Percentiles rank a stretch among this genome's conserved stretches.
Evolutionary conservation across 53 echinoderm and acorn worm genomes (phyloP).

Genomic region (Paracentrotus lividus): DNA sequence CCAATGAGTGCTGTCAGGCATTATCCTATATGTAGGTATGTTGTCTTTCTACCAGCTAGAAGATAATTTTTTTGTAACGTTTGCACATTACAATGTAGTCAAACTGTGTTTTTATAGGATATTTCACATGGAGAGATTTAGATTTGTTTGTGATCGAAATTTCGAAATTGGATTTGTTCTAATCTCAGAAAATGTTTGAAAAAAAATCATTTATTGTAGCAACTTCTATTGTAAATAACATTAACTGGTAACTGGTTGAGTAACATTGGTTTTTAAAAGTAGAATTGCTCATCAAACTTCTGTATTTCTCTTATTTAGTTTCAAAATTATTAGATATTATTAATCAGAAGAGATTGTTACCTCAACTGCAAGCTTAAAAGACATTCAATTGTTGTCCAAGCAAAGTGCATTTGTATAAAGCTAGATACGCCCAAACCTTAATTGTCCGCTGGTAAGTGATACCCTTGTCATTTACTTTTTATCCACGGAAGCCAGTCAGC

Average conservation of each 20-base stretch:
- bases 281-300: no score
- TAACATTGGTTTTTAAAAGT: no score
- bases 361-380: neutral
- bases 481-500: neutral
- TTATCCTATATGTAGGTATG: neutral
- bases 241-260: no score
- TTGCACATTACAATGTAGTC: neutral
- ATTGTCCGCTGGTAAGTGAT: constrained; percentile 30
- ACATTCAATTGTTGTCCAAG: neutral
- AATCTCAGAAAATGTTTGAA: no score
- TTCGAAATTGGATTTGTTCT: neutral
- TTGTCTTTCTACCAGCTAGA: neutral
- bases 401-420: neutral
- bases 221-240: no score
- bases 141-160: neutral
- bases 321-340: no score
- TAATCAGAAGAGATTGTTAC: no score
- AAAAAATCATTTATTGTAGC: no score
- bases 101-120: neutral
- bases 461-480: constrained; percentile 43
- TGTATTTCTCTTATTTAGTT: no score
- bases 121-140: neutral
- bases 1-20: neutral
- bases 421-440: neutral
- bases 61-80: neutral